Conservation (phyloP, 2,797 vertebrate genomes). For the Urocyon cinereoargenteus region DNA sequence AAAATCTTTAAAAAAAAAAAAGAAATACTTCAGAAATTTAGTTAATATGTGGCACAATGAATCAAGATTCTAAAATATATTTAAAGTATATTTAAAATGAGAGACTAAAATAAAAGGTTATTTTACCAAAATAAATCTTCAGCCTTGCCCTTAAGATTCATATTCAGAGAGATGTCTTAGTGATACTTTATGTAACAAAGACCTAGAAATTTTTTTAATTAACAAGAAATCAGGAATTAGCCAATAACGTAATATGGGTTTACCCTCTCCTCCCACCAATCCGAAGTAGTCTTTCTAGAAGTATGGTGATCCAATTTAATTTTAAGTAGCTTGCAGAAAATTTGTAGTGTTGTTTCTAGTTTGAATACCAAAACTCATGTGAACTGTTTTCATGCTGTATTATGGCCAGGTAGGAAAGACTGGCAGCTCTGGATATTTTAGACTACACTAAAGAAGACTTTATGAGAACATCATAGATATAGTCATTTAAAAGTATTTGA, state of each 20-base stretch:
- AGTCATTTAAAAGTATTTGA: conserved; percentile 38
- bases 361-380: neutral
- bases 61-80: conserved; percentile 27
- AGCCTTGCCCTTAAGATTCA: neutral
- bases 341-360: neutral
- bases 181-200: neutral
- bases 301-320: neutral
- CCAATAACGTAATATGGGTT: neutral
- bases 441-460: neutral
- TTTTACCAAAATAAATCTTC: conserved; percentile 28
- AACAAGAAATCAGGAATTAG: neutral
- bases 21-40: conserved; percentile 44
- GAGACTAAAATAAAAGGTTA: conserved; percentile 41
- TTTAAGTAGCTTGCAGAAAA: conserved; percentile 30
- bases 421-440: neutral
- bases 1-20: neutral
- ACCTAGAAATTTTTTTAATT: conserved; percentile 51
- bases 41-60: neutral
- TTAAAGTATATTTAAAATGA: conserved; percentile 46
- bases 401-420: neutral
- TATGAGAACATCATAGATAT: neutral
- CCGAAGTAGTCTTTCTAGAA: neutral
- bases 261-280: neutral
- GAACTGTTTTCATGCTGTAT: neutral
- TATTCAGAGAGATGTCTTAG: neutral